phyloP scores from a whole-genome alignment of 1,140 invertebrate genomes.

The Bombus soroeensis region DNA sequence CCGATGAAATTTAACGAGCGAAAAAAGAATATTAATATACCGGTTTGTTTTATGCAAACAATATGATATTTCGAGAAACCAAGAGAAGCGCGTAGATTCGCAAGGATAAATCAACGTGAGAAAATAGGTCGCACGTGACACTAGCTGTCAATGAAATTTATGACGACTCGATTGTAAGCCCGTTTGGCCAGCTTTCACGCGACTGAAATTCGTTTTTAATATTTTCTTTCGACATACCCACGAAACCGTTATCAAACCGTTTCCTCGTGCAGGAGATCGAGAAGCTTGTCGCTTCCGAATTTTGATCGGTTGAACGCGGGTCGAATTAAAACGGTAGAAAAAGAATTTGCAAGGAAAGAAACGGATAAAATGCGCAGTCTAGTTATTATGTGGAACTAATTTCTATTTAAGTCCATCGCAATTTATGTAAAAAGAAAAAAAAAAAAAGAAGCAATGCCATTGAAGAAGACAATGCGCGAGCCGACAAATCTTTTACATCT shows the following conservation, averaged over 20 bases:
- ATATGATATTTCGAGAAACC: background rate
- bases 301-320: background rate
- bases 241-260: constrained; percentile 43
- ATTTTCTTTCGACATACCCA: background rate
- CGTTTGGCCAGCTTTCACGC: constrained; percentile 26
- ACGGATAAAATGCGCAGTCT: background rate
- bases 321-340: background rate
- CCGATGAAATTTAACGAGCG: no score
- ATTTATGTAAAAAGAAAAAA: no score
- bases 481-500: no score
- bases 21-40: background rate
- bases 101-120: background rate
- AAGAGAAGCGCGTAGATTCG: background rate
- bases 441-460: no score
- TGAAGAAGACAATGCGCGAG: no score
- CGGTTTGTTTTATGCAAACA: background rate
- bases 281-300: background rate
- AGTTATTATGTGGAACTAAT: background rate
- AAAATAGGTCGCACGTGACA: constrained; percentile 30
- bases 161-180: constrained; percentile 29
- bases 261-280: background rate
- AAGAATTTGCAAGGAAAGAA: no score
- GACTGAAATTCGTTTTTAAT: constrained; percentile 22
- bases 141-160: constrained; percentile 44
- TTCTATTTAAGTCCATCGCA: no score